Evolutionary conservation across 2,797 vertebrate genomes (phyloP), one percentile per base, ranked within the genome.

Genomic region (Syngnathus acus): DNA sequence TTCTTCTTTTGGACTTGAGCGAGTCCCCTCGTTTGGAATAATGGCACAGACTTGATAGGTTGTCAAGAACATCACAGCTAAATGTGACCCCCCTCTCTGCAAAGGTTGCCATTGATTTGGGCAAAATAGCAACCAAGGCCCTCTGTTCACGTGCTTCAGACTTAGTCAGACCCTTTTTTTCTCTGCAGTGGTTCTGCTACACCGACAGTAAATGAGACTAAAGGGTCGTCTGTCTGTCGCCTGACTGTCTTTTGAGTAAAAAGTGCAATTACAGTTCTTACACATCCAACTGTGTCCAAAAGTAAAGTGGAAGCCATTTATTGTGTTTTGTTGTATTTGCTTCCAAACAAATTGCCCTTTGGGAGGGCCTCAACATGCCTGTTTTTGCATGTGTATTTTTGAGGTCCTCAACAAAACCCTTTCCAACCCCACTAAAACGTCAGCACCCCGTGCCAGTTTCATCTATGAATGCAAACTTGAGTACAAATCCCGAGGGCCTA

Each of bases 211-310:
- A 40, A 21, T 62, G 19, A 62, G 38, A 62, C 6, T 21, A 6
- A 14, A 57, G 53, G 32, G 45, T 17, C 6, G 47, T 21, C 16
- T 21, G 21, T 10, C 60, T 32, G 45, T 47, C 16, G 47, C 10
- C 16, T 21, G 21, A 4, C 16, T 53, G 19, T 50, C 82, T 78
- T 74, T 68, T 51, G 65, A 69, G 62, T 17, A 72, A 81, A 84
- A 38, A 91, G 89, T 91, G 88, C 86, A 88, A 89, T 91, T 90
- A 91, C 82, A 80, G 73, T 78, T 75, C 84, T 80, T 54, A 79
- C 74, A 85, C 78, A 69, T 80, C 75, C 84, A 79, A 78, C 71
- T 86, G 74, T 78, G 75, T 78, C 76, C 75, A 79, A 83, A 76
- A 76, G 77, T 65, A 65, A 66, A 76, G 67, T 84, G 70, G 73